A percentile compares a stretch with the other conserved stretches of the same genome.
These are phyloP conservation scores for Eumeta japonica DNA, from an alignment of 1,140 invertebrate genomes.

Conservation along the genomic window DNA sequence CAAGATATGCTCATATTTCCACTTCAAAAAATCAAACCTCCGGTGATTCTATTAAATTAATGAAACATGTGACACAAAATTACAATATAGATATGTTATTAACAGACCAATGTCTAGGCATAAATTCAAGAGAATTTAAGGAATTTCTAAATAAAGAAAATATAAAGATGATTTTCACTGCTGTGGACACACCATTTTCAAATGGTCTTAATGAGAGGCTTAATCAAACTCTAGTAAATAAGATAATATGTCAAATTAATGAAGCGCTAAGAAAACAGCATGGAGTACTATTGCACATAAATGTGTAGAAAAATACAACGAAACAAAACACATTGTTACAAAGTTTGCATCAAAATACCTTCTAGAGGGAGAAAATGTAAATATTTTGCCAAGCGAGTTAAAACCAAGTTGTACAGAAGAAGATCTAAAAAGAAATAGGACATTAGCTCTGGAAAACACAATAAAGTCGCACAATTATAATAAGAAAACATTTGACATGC, in stretches of 20 bases:
- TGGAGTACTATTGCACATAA: slow-evolving; percentile 15
- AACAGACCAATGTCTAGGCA: slow-evolving; percentile 16
- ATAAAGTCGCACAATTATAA: slow-evolving; percentile 13
- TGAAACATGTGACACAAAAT: slow-evolving; percentile 8
- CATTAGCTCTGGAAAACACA: slow-evolving; percentile 19
- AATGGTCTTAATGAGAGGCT: slow-evolving; percentile 8
- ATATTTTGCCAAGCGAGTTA: slow-evolving; percentile 11
- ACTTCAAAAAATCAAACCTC: slow-evolving; percentile 14
- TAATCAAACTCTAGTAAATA: too few relatives aligned
- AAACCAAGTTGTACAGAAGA: slow-evolving; percentile 9
- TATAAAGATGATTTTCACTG: slow-evolving; percentile 16
- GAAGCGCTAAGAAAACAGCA: slow-evolving; percentile 9
- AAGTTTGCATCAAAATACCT: slow-evolving; percentile 15
- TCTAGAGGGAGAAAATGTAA: slow-evolving; percentile 11
- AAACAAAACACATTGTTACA: too few relatives aligned
- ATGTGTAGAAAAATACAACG: slow-evolving; percentile 16
- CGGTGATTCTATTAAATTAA: too few relatives aligned
- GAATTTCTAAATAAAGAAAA: slow-evolving; percentile 28
- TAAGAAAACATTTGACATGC: slow-evolving; percentile 12
- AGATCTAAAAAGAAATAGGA: slow-evolving; percentile 9
- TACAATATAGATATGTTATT: slow-evolving; percentile 11
- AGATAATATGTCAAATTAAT: slow-evolving; percentile 14
- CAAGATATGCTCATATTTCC: slow-evolving; percentile 13
- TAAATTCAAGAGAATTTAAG: too few relatives aligned
- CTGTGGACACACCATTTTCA: slow-evolving; percentile 13